Evolutionary conservation across 2,797 vertebrate genomes (phyloP).

Genomic region (Xiphophorus birchmanni): DNA sequence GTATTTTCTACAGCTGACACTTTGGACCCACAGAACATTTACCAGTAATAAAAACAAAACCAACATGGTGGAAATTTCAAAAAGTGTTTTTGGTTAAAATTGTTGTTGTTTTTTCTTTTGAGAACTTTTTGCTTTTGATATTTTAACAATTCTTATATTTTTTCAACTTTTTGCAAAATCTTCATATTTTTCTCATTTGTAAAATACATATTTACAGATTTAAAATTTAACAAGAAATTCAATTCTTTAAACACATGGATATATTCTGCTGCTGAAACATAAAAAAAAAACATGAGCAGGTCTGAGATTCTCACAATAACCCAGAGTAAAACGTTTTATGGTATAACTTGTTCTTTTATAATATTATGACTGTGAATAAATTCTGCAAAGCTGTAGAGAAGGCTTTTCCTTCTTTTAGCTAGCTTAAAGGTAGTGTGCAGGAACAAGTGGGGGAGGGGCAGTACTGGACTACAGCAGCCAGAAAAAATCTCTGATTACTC

Average conservation of each 20-base stretch:
- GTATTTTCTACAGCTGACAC: background rate
- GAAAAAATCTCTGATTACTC: background rate
- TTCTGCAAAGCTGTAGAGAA: background rate
- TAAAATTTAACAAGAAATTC: background rate
- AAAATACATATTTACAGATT: background rate
- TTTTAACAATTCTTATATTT: background rate
- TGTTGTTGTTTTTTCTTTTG: background rate
- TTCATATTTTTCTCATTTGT: background rate
- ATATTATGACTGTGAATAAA: background rate
- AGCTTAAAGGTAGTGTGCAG: background rate
- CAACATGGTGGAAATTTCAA: background rate
- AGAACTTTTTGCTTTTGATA: background rate
- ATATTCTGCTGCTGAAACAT: background rate
- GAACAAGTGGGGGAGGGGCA: background rate
- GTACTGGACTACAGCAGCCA: background rate
- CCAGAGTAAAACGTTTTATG: background rate
- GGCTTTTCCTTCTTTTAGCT: background rate
- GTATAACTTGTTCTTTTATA: background rate
- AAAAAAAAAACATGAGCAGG: background rate
- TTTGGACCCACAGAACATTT: background rate
- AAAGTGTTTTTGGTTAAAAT: background rate
- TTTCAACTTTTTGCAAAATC: background rate
- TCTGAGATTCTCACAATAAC: background rate
- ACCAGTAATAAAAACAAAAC: background rate
- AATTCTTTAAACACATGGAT: background rate